Evolutionary conservation across 2,113 vertebrate species (phyloP).

Genomic region (Manacus vitellinus): DNA sequence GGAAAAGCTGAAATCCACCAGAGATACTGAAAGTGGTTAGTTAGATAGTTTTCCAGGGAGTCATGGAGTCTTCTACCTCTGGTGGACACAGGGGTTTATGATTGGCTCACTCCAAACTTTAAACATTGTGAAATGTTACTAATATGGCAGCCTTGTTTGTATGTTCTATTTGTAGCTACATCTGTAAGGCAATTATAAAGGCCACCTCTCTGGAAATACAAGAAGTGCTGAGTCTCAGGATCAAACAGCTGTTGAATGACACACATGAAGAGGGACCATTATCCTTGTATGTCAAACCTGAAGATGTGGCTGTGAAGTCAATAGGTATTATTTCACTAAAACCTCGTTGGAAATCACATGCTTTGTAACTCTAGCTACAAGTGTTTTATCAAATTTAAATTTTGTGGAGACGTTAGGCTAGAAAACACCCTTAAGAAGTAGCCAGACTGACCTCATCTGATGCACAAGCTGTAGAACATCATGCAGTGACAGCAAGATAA

Average conservation of each 20-base stretch:
- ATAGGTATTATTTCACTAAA: slow-evolving; percentile 63
- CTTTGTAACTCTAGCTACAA: neutral
- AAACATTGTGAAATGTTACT: neutral
- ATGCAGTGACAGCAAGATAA: neutral
- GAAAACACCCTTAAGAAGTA: neutral
- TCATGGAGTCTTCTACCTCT: neutral
- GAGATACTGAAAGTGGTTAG: neutral
- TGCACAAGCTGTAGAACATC: neutral
- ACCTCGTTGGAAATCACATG: neutral
- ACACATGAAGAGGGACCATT: slow-evolving; percentile 7
- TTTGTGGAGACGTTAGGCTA: neutral
- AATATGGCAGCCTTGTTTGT: neutral
- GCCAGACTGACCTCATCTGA: neutral
- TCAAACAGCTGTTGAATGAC: slow-evolving; percentile 11
- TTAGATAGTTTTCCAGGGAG: neutral
- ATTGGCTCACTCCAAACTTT: neutral
- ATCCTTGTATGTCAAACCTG: slow-evolving; percentile 17
- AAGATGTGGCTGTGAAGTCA: slow-evolving; percentile 19
- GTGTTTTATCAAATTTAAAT: neutral
- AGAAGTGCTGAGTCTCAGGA: neutral
- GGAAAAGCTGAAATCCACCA: neutral
- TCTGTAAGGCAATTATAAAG: slow-evolving; percentile 64
- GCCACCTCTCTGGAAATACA: slow-evolving; percentile 21
- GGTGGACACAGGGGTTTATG: neutral
- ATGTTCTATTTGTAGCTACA: slow-evolving; percentile 40